A percentile compares a stretch with the other conserved stretches of the same genome.
These are phyloP conservation scores for Drosophila miranda DNA, from an alignment of 1,140 invertebrate genomes.

Conservation along the genomic window DNA sequence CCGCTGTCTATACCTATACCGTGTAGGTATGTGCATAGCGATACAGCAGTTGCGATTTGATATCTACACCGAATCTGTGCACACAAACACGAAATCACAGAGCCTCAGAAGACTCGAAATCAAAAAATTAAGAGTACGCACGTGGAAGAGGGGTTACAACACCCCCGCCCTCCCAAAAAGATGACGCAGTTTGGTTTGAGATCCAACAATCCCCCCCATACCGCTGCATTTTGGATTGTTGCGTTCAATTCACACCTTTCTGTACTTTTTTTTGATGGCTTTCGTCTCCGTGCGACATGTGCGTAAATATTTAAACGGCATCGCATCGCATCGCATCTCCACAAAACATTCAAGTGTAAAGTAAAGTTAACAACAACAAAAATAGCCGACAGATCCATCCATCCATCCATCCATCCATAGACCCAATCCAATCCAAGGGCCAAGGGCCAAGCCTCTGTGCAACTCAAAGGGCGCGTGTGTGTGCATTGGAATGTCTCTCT, in stretches of 20 bases:
- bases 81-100: constrained; percentile 17
- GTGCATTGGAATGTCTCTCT: too few relatives aligned
- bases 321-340: constrained; percentile 10
- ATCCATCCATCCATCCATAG: background rate
- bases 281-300: constrained; percentile 19
- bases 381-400: background rate
- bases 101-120: background rate
- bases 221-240: constrained; percentile 3
- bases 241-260: constrained; percentile 56
- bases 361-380: constrained; percentile 11
- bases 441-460: constrained; percentile 32
- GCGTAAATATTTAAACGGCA: constrained; percentile 57
- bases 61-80: constrained; percentile 36
- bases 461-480: constrained; percentile 17
- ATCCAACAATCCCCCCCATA: background rate
- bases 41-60: constrained; percentile 11
- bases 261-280: constrained; percentile 31
- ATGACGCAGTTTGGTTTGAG: too few relatives aligned
- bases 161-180: too few relatives aligned
- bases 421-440: background rate
- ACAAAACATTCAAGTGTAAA: constrained; percentile 39
- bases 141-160: constrained; percentile 1
- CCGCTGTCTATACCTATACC: constrained; percentile 1
- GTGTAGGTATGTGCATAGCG: background rate
- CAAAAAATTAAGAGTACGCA: constrained; percentile 12